Conservation (phyloP, 1,140 invertebrate genomes). For the Mycetomoellerius zeteki region DNA sequence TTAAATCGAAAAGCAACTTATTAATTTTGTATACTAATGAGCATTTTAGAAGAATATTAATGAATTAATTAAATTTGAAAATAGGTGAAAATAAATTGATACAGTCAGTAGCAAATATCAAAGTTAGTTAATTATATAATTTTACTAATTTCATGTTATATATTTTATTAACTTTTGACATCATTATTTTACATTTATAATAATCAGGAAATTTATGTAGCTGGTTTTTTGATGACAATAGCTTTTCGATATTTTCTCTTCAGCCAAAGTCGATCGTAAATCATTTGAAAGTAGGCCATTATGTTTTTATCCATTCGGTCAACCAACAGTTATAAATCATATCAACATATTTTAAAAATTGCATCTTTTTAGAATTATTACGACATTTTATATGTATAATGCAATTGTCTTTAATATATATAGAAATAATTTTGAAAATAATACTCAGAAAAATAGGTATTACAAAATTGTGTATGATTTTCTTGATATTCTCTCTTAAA, state of each 20-base stretch:
- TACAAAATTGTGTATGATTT: not conserved
- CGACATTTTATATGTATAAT: too few species aligned
- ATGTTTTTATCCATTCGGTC: not conserved
- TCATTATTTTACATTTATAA: constrained; percentile 21
- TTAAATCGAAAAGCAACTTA: too few species aligned
- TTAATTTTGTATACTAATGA: too few species aligned
- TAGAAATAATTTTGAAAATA: not conserved
- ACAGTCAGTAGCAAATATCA: not conserved
- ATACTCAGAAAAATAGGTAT: not conserved
- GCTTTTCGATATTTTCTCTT: constrained; percentile 4
- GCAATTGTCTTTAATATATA: not conserved
- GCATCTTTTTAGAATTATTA: not conserved
- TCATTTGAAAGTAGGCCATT: constrained; percentile 8
- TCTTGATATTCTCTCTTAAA: not conserved
- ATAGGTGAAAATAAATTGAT: not conserved
- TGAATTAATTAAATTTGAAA: constrained; percentile 2
- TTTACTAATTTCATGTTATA: not conserved
- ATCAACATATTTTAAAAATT: constrained; percentile 8
- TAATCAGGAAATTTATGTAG: not conserved
- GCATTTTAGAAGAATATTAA: not conserved
- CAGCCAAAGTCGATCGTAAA: not conserved
- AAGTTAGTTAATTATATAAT: not conserved
- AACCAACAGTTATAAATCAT: not conserved
- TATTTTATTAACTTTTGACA: not conserved
- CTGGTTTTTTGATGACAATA: not conserved